Evolutionary conservation across 2,888 invertebrate species (phyloP), one percentile per base, ranked within the genome.

Genomic region (Penaeus monodon): DNA sequence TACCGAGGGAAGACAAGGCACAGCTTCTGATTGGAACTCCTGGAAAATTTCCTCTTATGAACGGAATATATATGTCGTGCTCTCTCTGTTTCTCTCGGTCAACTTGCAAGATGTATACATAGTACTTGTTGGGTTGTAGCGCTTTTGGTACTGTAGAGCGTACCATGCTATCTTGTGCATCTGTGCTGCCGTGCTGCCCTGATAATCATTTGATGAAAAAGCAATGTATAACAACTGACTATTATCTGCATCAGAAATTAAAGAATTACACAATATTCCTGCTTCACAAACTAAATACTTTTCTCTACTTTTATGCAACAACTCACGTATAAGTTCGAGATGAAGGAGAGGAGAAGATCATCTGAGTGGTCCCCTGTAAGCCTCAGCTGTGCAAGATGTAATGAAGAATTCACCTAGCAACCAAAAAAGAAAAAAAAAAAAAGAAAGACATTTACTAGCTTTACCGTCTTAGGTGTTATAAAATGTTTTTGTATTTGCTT

Each of bases 31-130:
- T n/a, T 99, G 97, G 86, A 99, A 95, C 93, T 99, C 99, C 24
- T n/a, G n/a, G 96, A 96, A 93, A 99, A 99, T 93, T 99, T 99
- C 99, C 99, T 91, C 97, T 97, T 98, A 99, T 0, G 98, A 97
- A 88, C 99, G 95, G 92, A 98, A 97, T 84, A 99, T 94, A 91
- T 96, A 96, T 93, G 96, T 95, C 0, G 97, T 98, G 97, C 92
- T 97, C 97, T n/a, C 95, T 94, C 92, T 97, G 96, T 77, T 95
- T 95, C 91, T 96, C 96, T 84, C 99, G 94, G 91, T 95, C 96
- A 65, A 99, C 96, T 90, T 95, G 94, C 65, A 92, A 93, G 90
- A 97, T 96, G 92, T 97, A 98, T 91, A 99, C 93, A 93, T 99
- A 99, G 94, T 98, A 97, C 94, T 99, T 99, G 92, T 98, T 98